Conservation (phyloP, 2,888 invertebrate species). For the Eupeodes latifasciatus region DNA sequence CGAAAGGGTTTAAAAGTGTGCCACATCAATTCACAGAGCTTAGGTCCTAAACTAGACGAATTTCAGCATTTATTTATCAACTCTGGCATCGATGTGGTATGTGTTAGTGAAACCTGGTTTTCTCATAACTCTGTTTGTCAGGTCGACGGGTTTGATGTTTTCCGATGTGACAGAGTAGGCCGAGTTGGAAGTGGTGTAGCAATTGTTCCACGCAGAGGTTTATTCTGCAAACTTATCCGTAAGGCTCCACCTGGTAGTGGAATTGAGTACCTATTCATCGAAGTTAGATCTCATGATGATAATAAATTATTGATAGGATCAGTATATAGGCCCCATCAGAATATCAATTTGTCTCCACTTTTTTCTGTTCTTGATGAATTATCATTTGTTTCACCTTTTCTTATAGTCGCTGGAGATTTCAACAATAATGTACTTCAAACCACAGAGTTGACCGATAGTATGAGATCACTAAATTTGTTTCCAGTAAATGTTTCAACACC, state of each 20-base stretch:
- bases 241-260: neutral
- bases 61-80: neutral
- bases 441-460: neutral
- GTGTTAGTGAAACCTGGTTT: slow-evolving; percentile 9
- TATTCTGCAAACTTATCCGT: neutral
- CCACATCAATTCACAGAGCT: too few species aligned
- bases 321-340: slow-evolving; percentile 4
- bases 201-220: slow-evolving; percentile 1
- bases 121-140: neutral
- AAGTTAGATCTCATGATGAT: neutral
- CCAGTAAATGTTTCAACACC: neutral
- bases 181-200: neutral
- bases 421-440: neutral
- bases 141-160: neutral
- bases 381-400: neutral
- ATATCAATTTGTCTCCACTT: slow-evolving; percentile 9
- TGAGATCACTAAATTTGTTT: slow-evolving; percentile 12
- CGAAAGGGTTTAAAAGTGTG: too few species aligned
- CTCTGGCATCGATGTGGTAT: neutral
- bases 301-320: slow-evolving; percentile 3
- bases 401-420: slow-evolving; percentile 11
- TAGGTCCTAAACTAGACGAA: too few species aligned
- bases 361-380: neutral
- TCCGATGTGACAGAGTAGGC: neutral
- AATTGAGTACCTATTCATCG: slow-evolving; percentile 2